These are phyloP conservation scores for Nipponacmea schrenckii DNA, from an alignment of 2,888 invertebrate species.

Conservation along the genomic window DNA sequence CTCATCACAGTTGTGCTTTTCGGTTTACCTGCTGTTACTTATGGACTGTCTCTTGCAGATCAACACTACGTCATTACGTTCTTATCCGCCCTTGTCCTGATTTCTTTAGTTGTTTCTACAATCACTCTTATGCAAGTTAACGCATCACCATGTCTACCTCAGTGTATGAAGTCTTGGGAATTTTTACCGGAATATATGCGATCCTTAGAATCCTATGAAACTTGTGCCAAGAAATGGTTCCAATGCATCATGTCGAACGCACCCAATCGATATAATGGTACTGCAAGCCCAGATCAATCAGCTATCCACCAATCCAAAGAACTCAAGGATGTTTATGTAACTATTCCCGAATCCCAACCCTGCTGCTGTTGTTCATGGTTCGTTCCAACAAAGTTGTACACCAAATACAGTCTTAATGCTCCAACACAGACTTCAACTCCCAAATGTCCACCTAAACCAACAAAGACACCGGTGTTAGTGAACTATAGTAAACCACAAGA, in stretches of 20 bases:
- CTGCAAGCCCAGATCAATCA: not conserved
- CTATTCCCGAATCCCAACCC: not conserved
- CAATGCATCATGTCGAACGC: not conserved
- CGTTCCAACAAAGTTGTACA: not conserved
- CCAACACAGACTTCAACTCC: not conserved
- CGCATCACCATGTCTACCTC: not conserved
- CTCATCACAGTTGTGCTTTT: not conserved
- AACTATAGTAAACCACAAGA: not conserved
- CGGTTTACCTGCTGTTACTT: not conserved
- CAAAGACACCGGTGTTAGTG: not conserved
- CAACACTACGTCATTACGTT: not conserved
- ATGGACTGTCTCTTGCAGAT: not conserved
- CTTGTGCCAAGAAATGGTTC: not conserved
- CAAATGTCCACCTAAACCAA: not conserved
- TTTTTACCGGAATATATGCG: not conserved
- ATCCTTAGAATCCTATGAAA: not conserved
- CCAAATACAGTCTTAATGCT: not conserved
- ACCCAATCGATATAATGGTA: not conserved
- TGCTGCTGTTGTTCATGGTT: slow-evolving; percentile 1
- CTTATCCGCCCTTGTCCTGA: not conserved
- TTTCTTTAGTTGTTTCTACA: not conserved
- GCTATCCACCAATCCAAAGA: not conserved
- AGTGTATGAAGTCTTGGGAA: not conserved
- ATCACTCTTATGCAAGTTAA: not conserved
- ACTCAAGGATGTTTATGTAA: not conserved